These are phyloP conservation scores for Anthophora plumipes DNA, from an alignment of 2,888 invertebrate genomes.

Conservation along the genomic window DNA sequence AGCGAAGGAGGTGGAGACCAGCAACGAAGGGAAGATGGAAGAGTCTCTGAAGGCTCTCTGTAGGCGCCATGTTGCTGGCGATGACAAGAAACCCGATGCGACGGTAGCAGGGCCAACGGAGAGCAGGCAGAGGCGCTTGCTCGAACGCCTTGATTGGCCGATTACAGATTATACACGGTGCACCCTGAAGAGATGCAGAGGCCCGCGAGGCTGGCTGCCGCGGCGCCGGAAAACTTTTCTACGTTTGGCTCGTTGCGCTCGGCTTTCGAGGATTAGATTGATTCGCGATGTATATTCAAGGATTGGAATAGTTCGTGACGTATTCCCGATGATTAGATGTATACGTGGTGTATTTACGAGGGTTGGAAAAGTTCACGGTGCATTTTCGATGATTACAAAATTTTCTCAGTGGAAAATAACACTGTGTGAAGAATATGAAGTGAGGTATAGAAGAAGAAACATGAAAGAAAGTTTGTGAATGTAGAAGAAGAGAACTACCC, in stretches of 20 bases:
- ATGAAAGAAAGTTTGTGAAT: not conserved
- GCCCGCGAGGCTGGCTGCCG: not conserved
- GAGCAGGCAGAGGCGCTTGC: constrained; percentile 69
- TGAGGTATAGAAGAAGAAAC: not conserved
- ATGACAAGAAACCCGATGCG: constrained; percentile 77
- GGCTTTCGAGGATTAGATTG: not conserved
- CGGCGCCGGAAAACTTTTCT: not conserved
- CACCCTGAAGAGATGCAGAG: constrained; percentile 66
- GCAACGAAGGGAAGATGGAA: constrained; percentile 68
- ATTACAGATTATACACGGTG: constrained; percentile 80
- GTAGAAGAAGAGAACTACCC: too few relatives aligned
- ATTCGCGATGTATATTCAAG: too few relatives aligned
- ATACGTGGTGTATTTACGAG: too few relatives aligned
- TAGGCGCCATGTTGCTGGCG: constrained; percentile 78
- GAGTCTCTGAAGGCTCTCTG: constrained; percentile 57
- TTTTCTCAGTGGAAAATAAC: not conserved
- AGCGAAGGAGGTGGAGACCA: constrained; percentile 52
- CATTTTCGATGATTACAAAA: too few relatives aligned
- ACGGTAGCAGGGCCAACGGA: constrained; percentile 74
- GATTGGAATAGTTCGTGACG: too few relatives aligned
- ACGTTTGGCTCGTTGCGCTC: not conserved
- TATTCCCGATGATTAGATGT: too few relatives aligned
- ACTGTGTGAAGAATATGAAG: not conserved
- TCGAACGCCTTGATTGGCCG: constrained; percentile 77
- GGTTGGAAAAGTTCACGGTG: too few relatives aligned